A percentile compares a stretch with the other conserved stretches of the same genome.
phyloP scores from a whole-genome alignment of 2,888 invertebrate genomes.

The Acleris holmiana region DNA sequence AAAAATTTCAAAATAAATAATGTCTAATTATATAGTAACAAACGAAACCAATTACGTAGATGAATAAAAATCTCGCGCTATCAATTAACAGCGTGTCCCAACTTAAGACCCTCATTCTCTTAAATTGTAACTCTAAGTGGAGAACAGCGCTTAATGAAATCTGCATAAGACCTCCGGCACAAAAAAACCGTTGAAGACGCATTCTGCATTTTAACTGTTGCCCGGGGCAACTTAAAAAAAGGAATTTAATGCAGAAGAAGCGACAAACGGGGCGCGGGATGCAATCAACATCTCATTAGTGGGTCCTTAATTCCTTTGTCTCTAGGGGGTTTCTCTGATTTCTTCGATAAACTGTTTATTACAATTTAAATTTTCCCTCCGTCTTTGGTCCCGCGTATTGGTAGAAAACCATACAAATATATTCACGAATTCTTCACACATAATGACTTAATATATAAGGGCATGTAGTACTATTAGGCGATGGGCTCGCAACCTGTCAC shows the following conservation, averaged over 20 bases:
- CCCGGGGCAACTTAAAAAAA: conserved; percentile 51
- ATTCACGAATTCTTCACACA: too few relatives aligned
- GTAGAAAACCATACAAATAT: too few relatives aligned
- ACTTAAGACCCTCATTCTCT: conserved; percentile 3
- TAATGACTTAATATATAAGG: too few relatives aligned
- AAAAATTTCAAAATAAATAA: too few relatives aligned
- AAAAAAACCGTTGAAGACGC: conserved; percentile 64
- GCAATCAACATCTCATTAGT: conserved; percentile 83
- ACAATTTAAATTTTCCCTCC: conserved; percentile 65
- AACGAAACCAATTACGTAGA: not conserved
- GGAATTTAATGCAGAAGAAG: conserved; percentile 62
- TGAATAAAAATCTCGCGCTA: conserved; percentile 2
- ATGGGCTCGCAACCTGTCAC: too few relatives aligned
- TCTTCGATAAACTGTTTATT: conserved; percentile 76
- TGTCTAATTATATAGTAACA: not conserved
- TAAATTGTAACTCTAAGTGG: conserved; percentile 37
- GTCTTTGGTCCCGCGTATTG: conserved; percentile 59
- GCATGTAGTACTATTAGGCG: too few relatives aligned
- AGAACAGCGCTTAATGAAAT: conserved; percentile 55
- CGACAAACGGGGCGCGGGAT: conserved; percentile 70
- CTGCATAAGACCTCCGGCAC: conserved; percentile 57
- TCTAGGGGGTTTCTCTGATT: conserved; percentile 63
- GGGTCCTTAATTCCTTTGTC: conserved; percentile 74
- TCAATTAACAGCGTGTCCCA: conserved; percentile 1
- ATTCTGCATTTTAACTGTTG: conserved; percentile 66